These are phyloP conservation scores for Cephus nigrinus DNA, from an alignment of 2,888 invertebrate genomes.

Conservation along the genomic window DNA sequence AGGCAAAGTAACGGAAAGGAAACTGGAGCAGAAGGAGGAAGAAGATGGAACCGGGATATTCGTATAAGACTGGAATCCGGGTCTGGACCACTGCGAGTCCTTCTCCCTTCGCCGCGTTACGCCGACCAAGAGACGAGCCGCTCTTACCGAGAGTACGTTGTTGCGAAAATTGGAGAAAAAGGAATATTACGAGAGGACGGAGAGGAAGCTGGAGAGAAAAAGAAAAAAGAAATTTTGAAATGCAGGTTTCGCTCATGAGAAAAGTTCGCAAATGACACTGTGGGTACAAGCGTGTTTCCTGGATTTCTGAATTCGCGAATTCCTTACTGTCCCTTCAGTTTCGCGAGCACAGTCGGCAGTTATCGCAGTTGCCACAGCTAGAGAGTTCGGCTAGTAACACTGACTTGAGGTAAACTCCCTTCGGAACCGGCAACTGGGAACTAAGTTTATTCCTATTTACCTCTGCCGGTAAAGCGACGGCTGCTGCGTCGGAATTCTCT, in stretches of 20 bases:
- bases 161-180: too few species aligned
- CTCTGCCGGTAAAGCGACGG: constrained; percentile 7
- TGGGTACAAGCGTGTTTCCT: too few species aligned
- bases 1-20: neutral
- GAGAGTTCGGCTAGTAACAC: neutral
- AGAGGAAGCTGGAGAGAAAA: neutral
- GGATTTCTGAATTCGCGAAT: too few species aligned
- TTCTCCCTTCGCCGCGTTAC: too few species aligned
- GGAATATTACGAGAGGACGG: too few species aligned
- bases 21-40: neutral
- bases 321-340: too few species aligned
- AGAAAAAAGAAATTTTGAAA: neutral
- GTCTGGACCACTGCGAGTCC: too few species aligned
- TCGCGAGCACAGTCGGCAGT: neutral
- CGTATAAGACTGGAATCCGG: too few species aligned
- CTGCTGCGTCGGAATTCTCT: too few species aligned
- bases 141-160: too few species aligned
- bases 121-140: too few species aligned
- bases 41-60: neutral
- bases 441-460: constrained; percentile 30
- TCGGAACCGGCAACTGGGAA: constrained; percentile 14
- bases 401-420: constrained; percentile 20
- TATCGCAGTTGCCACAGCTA: neutral
- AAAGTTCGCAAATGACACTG: too few species aligned
- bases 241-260: neutral